phyloP scores from a whole-genome alignment of 1,140 invertebrate genomes.

The Hermatobates lingyangjiaoensis region DNA sequence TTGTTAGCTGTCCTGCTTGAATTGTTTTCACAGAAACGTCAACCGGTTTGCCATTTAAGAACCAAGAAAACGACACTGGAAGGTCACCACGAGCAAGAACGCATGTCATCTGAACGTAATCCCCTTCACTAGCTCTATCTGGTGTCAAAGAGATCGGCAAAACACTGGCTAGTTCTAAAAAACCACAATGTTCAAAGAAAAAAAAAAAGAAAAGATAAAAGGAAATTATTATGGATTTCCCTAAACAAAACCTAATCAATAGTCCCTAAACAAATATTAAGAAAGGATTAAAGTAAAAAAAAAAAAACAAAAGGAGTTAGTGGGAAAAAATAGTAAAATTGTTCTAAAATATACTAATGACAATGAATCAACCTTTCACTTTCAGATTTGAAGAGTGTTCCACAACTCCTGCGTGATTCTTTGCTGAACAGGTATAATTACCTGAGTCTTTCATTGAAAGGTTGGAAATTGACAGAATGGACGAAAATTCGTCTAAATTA shows the following conservation, averaged over 20 bases:
- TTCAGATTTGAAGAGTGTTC: constrained; percentile 23
- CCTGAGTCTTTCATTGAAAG: constrained; percentile 25
- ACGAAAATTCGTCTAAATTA: neutral
- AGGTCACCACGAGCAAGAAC: constrained; percentile 56
- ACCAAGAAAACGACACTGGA: constrained; percentile 55
- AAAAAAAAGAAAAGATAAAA: too few species aligned
- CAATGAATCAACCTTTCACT: constrained; percentile 18
- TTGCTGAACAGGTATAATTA: constrained; percentile 58
- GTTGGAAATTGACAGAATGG: neutral
- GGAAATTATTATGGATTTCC: too few species aligned
- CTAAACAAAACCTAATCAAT: too few species aligned
- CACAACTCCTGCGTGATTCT: constrained; percentile 46
- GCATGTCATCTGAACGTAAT: constrained; percentile 54
- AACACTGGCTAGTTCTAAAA: too few species aligned
- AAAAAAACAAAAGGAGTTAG: neutral
- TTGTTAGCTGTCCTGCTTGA: constrained; percentile 20
- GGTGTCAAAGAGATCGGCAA: too few species aligned
- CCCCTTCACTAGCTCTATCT: too few species aligned
- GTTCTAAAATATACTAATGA: neutral
- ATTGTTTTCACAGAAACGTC: neutral
- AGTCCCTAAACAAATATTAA: too few species aligned
- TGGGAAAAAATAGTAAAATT: neutral
- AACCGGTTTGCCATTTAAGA: constrained; percentile 34
- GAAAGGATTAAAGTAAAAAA: too few species aligned
- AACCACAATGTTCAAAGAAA: too few species aligned